Evolutionary conservation across 2,888 invertebrate genomes (phyloP).

Genomic region (Lycophotia porphyrea): DNA sequence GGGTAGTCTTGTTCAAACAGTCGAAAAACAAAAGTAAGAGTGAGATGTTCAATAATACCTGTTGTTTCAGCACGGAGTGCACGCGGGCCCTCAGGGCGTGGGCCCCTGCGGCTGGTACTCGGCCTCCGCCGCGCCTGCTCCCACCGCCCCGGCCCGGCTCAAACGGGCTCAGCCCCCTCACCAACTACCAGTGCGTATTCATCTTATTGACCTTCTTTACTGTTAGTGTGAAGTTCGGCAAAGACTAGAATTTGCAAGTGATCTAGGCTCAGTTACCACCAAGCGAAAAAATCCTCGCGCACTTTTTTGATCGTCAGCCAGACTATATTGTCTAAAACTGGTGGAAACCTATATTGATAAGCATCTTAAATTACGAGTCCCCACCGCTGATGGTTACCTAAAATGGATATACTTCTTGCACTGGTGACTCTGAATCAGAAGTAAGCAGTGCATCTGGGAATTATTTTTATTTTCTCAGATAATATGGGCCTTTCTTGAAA

Average conservation of each 20-base stretch:
- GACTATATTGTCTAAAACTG: no score
- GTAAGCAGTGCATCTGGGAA: not conserved
- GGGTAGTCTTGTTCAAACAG: not conserved
- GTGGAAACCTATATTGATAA: not conserved
- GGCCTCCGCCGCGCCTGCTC: slow-evolving; percentile 86
- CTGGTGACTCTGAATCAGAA: not conserved
- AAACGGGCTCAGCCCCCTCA: slow-evolving; percentile 87
- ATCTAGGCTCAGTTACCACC: not conserved
- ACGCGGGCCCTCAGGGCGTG: slow-evolving; percentile 85
- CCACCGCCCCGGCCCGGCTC: slow-evolving; percentile 86
- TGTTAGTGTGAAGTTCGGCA: not conserved
- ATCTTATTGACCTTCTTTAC: not conserved
- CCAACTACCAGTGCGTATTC: slow-evolving; percentile 83
- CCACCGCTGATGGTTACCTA: not conserved
- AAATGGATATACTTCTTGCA: not conserved
- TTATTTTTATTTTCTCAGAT: not conserved
- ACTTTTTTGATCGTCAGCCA: not conserved
- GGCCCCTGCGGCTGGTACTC: slow-evolving; percentile 89
- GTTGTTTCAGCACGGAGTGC: slow-evolving; percentile 85
- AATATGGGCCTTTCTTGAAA: not conserved
- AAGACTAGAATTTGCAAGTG: not conserved
- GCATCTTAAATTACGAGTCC: not conserved
- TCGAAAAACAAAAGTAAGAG: not conserved
- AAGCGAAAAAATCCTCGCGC: not conserved
- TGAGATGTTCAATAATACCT: slow-evolving; percentile 10